Conservation (phyloP, 2,888 invertebrate genomes). For the Drosophila kambysellisi region DNA sequence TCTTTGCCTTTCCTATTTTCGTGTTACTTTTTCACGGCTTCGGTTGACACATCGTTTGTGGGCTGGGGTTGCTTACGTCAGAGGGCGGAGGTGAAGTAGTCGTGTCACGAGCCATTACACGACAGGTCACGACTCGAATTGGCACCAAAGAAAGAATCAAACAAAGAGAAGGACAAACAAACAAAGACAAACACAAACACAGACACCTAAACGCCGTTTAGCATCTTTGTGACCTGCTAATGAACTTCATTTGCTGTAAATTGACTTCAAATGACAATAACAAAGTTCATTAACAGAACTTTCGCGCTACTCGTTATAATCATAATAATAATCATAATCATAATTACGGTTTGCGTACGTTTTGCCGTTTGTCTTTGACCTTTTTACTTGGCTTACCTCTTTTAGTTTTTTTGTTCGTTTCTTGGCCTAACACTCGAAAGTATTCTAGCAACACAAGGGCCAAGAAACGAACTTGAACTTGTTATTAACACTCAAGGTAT, state of each 20-base stretch:
- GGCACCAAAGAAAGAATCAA: background rate
- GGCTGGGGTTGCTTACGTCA: constrained; percentile 15
- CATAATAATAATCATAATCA: constrained; percentile 37
- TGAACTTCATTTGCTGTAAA: constrained; percentile 67
- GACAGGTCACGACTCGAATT: background rate
- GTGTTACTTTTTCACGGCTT: constrained; percentile 24
- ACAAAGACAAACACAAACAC: constrained; percentile 2
- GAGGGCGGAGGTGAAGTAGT: constrained; percentile 5
- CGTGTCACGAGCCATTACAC: constrained; percentile 22
- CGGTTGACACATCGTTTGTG: constrained; percentile 9
- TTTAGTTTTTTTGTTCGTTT: constrained; percentile 1
- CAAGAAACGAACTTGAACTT: constrained; percentile 59
- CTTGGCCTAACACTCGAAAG: background rate
- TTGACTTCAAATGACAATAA: constrained; percentile 60
- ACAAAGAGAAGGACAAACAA: constrained; percentile 14
- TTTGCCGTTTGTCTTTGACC: constrained; percentile 54
- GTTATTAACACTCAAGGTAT: constrained; percentile 15
- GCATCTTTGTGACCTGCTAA: constrained; percentile 45
- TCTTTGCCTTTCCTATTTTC: background rate
- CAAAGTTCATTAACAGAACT: constrained; percentile 68
- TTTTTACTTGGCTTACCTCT: constrained; percentile 29
- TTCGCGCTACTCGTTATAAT: constrained; percentile 57
- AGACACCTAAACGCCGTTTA: constrained; percentile 42
- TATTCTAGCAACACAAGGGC: constrained; percentile 28
- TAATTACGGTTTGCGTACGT: constrained; percentile 50